Evolutionary conservation across 30 jellyfish, hydroid and myxozoan genomes (phyloP).

Genomic region (Rhopilema esculentum): DNA sequence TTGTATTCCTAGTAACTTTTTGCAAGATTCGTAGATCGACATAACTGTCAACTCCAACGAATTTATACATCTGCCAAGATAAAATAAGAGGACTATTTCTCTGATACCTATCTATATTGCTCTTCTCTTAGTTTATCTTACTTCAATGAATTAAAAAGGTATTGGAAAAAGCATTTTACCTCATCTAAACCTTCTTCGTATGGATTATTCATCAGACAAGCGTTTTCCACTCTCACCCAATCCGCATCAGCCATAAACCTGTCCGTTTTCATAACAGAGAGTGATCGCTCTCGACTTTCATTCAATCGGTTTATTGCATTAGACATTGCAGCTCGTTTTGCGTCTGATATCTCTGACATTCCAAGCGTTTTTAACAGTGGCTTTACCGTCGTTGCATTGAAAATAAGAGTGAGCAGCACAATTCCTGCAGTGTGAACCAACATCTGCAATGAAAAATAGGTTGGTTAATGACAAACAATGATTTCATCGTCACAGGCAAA

Average conservation of each 20-base stretch:
- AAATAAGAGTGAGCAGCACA: constrained; percentile 78
- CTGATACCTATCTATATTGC: no score
- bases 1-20: no score
- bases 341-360: constrained; percentile 94
- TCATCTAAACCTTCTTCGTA: constrained; percentile 63
- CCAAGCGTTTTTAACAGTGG: constrained; percentile 82
- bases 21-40: no score
- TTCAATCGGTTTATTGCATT: constrained; percentile 84
- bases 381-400: constrained; percentile 86
- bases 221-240: constrained; percentile 83
- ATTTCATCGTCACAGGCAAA: no score
- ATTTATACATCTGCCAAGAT: no score
- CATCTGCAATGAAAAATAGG: constrained; percentile 43
- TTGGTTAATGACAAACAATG: neutral
- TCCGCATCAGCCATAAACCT: constrained; percentile 96
- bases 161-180: no score
- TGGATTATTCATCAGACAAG: constrained; percentile 83
- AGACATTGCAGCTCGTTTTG: constrained; percentile 89
- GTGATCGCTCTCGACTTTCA: constrained; percentile 78
- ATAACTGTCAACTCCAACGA: no score
- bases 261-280: constrained; percentile 89
- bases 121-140: no score
- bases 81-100: no score
- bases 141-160: no score
- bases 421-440: constrained; percentile 93